Conservation (phyloP, 2,113 vertebrate species). For the Dolichallabes microphthalmus region DNA sequence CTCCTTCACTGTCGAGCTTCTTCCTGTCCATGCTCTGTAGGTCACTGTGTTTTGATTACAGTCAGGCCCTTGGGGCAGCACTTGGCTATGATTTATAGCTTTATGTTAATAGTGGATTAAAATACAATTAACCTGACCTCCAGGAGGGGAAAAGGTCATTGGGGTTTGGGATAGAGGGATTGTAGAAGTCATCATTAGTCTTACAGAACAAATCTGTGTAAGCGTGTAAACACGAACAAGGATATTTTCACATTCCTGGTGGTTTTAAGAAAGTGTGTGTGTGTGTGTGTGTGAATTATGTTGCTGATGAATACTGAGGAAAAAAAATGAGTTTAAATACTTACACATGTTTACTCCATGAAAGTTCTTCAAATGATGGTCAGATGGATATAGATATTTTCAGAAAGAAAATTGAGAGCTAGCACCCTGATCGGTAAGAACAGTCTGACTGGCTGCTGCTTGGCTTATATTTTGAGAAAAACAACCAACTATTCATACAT, state of each 20-base stretch:
- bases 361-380: background rate
- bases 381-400: no score
- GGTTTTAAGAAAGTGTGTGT: background rate
- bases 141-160: conserved; percentile 18
- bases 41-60: conserved; percentile 34
- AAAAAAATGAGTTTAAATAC: background rate
- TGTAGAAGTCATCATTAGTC: background rate
- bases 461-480: no score
- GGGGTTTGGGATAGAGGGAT: background rate
- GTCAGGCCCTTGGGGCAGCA: conserved; percentile 20
- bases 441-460: no score
- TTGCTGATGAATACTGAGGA: background rate
- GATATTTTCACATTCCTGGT: background rate
- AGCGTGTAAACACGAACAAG: background rate
- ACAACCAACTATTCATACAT: no score
- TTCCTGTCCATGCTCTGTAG: conserved; percentile 25
- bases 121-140: conserved; percentile 39
- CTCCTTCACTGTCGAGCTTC: conserved; percentile 14
- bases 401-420: no score
- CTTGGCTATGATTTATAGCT: conserved; percentile 45
- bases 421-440: no score
- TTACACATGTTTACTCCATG: background rate
- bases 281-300: background rate
- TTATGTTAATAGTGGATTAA: conserved; percentile 44
- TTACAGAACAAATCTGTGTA: background rate